Conservation (phyloP, 2,797 vertebrate genomes). For the Babyrousa celebensis region DNA sequence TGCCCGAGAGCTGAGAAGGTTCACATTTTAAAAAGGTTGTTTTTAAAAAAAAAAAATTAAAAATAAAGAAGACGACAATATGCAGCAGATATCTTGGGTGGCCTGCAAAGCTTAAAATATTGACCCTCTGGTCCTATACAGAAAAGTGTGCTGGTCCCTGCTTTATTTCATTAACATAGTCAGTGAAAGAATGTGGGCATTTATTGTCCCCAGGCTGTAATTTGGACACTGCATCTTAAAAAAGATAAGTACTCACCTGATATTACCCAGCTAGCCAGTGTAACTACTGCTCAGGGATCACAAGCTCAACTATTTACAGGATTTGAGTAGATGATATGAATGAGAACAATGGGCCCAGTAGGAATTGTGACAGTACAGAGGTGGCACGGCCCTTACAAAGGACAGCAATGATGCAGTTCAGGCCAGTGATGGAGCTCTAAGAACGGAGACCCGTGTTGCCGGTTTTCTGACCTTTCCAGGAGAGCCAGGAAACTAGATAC, state of each 20-base stretch:
- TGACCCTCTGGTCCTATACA: neutral
- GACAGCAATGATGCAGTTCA: neutral
- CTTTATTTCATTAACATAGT: neutral
- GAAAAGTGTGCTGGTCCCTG: neutral
- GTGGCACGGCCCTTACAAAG: neutral
- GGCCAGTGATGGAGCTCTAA: no score
- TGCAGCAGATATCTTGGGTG: neutral
- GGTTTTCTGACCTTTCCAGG: slow-evolving; percentile 28
- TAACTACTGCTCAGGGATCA: neutral
- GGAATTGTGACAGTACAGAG: neutral
- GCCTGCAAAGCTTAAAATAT: slow-evolving; percentile 9
- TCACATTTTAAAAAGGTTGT: slow-evolving; percentile 3
- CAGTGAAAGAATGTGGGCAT: neutral
- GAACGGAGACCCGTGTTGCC: neutral
- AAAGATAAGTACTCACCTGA: slow-evolving; percentile 7
- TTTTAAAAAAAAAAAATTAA: neutral
- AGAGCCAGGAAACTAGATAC: neutral
- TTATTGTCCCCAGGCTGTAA: neutral
- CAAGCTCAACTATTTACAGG: neutral
- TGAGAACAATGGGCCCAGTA: neutral
- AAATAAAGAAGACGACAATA: neutral
- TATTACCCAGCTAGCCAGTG: neutral
- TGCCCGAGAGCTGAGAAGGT: neutral
- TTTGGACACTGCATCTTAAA: slow-evolving; percentile 21
- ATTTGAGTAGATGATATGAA: neutral